Evolutionary conservation across 2,113 vertebrate genomes (phyloP).

Genomic region (Cyprinus carpio): DNA sequence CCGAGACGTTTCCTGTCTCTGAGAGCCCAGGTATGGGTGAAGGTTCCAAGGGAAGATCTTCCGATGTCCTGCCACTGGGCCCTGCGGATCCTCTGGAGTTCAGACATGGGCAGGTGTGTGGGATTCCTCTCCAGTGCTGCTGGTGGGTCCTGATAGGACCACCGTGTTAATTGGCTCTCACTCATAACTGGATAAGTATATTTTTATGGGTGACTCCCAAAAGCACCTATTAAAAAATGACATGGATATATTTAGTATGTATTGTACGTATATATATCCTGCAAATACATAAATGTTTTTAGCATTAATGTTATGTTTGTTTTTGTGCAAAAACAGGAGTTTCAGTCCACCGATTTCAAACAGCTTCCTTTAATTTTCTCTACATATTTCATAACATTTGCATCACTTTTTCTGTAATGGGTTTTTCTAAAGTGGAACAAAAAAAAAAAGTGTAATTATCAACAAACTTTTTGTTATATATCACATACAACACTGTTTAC

Average conservation of each 20-base stretch:
- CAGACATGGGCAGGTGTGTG: conserved; percentile 89
- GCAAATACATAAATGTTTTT: not conserved
- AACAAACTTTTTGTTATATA: conserved; percentile 72
- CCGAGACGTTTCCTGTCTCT: not conserved
- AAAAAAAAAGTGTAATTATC: conserved; percentile 75
- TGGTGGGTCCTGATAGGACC: conserved; percentile 61
- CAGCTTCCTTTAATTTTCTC: conserved; percentile 74
- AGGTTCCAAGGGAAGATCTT: not conserved
- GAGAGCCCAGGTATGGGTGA: not conserved
- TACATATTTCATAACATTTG: conserved; percentile 75
- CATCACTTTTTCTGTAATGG: conserved; percentile 65
- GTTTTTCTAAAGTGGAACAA: conserved; percentile 64
- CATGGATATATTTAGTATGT: not conserved
- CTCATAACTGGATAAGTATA: conserved; percentile 65
- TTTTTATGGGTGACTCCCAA: not conserved
- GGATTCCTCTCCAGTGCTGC: conserved; percentile 89
- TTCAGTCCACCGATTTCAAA: conserved; percentile 56
- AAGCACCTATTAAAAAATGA: not conserved
- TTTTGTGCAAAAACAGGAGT: not conserved
- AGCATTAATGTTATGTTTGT: not conserved
- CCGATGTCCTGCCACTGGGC: conserved; percentile 40
- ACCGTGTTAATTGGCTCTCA: conserved; percentile 89
- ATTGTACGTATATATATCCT: not conserved
- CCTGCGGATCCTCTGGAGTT: conserved; percentile 82
- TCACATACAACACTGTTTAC: conserved; percentile 79